These are phyloP conservation scores for Scaptomyza caliginosa DNA, from an alignment of 2,888 invertebrate genomes.

Conservation along the genomic window DNA sequence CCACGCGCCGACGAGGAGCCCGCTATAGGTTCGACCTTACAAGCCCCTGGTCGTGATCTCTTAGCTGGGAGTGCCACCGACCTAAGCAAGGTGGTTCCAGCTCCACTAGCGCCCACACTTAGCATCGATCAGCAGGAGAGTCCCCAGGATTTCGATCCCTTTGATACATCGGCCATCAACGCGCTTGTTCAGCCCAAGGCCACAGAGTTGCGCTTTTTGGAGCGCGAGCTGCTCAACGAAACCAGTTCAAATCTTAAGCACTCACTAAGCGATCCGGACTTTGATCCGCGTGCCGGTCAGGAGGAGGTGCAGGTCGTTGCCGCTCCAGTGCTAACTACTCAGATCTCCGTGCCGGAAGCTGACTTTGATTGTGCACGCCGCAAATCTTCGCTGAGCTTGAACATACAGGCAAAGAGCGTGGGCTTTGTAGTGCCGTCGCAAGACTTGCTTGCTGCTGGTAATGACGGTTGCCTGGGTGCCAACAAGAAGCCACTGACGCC, in stretches of 20 bases:
- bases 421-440: conserved; percentile 87
- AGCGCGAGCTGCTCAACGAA: conserved; percentile 88
- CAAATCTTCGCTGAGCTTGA: conserved; percentile 87
- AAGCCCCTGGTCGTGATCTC: conserved; percentile 86
- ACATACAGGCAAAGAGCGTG: conserved; percentile 86
- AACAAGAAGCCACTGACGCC: conserved; percentile 91
- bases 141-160: conserved; percentile 88
- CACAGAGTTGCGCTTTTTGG: conserved; percentile 91
- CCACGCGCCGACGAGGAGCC: conserved; percentile 88
- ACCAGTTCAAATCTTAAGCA: conserved; percentile 85
- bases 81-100: conserved; percentile 88
- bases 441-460: conserved; percentile 86
- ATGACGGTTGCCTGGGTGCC: conserved; percentile 85
- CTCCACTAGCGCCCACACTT: conserved; percentile 87
- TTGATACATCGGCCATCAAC: conserved; percentile 92
- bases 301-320: conserved; percentile 46
- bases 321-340: conserved; percentile 7
- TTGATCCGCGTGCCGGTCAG: conserved; percentile 90
- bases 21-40: conserved; percentile 42
- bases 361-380: conserved; percentile 84
- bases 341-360: conserved; percentile 18
- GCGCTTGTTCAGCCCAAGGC: conserved; percentile 90
- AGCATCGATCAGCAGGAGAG: conserved; percentile 83
- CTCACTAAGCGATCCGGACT: conserved; percentile 90
- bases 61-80: conserved; percentile 91